These are phyloP conservation scores for Cliona cf. orientalis DNA, from an alignment of 37 sponge, comb jelly and placozoan species.

Conservation along the genomic window DNA sequence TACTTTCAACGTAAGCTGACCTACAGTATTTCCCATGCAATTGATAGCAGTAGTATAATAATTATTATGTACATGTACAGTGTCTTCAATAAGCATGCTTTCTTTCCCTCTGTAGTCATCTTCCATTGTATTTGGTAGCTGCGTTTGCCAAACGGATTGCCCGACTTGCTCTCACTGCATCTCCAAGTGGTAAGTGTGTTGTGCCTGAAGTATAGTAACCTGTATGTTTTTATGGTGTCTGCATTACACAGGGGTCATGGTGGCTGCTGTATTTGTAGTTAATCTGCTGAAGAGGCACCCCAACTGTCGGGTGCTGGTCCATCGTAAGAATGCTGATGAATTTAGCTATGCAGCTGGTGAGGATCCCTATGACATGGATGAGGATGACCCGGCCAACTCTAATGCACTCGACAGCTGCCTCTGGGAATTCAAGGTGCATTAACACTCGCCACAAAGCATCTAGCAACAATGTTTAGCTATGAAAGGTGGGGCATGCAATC, in stretches of 20 bases:
- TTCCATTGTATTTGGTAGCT: slow-evolving; percentile 95
- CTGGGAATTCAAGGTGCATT: slow-evolving; percentile 90
- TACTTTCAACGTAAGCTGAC: slow-evolving; percentile 74
- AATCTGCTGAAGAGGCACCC: slow-evolving; percentile 95
- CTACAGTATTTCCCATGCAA: background rate
- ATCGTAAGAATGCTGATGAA: slow-evolving; percentile 51
- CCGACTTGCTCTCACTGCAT: slow-evolving; percentile 81
- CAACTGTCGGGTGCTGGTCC: slow-evolving; percentile 86
- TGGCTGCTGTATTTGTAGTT: slow-evolving; percentile 70
- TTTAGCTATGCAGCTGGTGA: background rate
- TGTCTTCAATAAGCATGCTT: background rate
- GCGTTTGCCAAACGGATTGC: slow-evolving; percentile 92
- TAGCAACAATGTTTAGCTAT: no score
- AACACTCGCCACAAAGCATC: background rate
- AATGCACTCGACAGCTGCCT: slow-evolving; percentile 94
- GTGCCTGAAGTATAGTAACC: background rate
- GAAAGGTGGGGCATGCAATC: no score
- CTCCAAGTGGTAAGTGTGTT: slow-evolving; percentile 71
- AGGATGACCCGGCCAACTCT: slow-evolving; percentile 79
- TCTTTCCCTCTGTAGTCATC: slow-evolving; percentile 63
- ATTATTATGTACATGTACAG: background rate
- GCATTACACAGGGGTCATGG: slow-evolving; percentile 59
- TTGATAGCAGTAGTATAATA: background rate
- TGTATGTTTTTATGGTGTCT: background rate
- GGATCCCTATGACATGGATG: slow-evolving; percentile 75